Percentiles rank a stretch among this genome's conserved stretches.
Conservation (phyloP, 2,888 invertebrate species). For the Petrolisthes cinctipes region DNA sequence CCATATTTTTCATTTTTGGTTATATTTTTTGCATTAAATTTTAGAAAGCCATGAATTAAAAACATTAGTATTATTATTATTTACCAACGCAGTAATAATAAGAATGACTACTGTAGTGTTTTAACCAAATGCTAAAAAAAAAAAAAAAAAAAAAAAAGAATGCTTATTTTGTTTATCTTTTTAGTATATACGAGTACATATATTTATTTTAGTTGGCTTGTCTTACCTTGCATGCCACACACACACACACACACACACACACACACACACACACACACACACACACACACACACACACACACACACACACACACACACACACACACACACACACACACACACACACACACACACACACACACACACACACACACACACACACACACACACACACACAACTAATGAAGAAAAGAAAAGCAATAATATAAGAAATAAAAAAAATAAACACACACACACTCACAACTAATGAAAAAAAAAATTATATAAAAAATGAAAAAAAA, state of each 20-base stretch:
- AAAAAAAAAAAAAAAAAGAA: background rate
- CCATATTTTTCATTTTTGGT: too few relatives aligned
- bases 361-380: constrained; percentile 4
- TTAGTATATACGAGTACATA: background rate
- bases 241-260: constrained; percentile 1
- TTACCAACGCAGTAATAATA: too few relatives aligned
- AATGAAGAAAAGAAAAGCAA: too few relatives aligned
- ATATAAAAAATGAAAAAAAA: too few relatives aligned
- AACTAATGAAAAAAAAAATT: background rate
- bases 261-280: background rate
- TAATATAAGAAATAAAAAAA: too few relatives aligned
- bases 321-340: background rate
- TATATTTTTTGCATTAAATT: too few relatives aligned
- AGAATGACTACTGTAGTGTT: too few relatives aligned
- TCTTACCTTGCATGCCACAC: background rate
- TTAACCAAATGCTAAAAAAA: too few relatives aligned
- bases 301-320: constrained; percentile 1
- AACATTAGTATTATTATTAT: background rate
- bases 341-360: background rate
- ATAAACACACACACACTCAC: background rate
- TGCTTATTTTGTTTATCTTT: background rate
- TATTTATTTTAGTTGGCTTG: background rate
- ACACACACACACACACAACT: background rate
- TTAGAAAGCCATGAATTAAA: too few relatives aligned
- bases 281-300: constrained; percentile 4